Percentiles rank a stretch among this genome's conserved stretches.
These are phyloP conservation scores for Centropus bengalensis DNA, from an alignment of 2,113 vertebrate species.

Conservation along the genomic window DNA sequence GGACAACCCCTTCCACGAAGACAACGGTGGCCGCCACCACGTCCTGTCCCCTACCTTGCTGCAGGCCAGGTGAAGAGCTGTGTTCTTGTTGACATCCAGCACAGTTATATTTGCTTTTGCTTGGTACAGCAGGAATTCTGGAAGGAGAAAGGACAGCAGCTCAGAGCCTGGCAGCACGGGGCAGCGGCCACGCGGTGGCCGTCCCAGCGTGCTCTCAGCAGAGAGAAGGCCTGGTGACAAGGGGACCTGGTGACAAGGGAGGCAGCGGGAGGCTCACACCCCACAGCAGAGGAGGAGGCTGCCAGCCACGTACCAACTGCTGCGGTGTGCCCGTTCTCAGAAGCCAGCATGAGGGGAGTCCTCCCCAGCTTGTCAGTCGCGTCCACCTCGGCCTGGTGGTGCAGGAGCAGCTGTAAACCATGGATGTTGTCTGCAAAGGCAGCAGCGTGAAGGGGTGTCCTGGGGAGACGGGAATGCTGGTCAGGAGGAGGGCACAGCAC, in stretches of 20 bases:
- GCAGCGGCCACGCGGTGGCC: neutral
- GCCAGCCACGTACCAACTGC: conserved; percentile 83
- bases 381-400: conserved; percentile 88
- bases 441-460: conserved; percentile 94
- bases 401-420: conserved; percentile 91
- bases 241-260: neutral
- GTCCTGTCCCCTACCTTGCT: conserved; percentile 81
- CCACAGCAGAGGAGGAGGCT: rapidly evolving
- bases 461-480: neutral
- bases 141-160: neutral
- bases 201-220: rapidly evolving
- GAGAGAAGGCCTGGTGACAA: neutral
- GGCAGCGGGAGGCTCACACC: neutral
- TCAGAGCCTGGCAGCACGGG: rapidly evolving
- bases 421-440: conserved; percentile 90
- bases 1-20: rapidly evolving
- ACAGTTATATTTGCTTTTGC: conserved; percentile 90
- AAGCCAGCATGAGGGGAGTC: conserved; percentile 93
- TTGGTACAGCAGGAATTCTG: conserved; percentile 92
- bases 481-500: neutral
- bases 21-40: neutral
- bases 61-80: conserved; percentile 97
- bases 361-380: conserved; percentile 84
- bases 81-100: conserved; percentile 94
- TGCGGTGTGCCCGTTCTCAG: conserved; percentile 86